These are phyloP conservation scores for Parapristionchus giblindavisi DNA, from an alignment of 2,888 invertebrate genomes.

Conservation along the genomic window DNA sequence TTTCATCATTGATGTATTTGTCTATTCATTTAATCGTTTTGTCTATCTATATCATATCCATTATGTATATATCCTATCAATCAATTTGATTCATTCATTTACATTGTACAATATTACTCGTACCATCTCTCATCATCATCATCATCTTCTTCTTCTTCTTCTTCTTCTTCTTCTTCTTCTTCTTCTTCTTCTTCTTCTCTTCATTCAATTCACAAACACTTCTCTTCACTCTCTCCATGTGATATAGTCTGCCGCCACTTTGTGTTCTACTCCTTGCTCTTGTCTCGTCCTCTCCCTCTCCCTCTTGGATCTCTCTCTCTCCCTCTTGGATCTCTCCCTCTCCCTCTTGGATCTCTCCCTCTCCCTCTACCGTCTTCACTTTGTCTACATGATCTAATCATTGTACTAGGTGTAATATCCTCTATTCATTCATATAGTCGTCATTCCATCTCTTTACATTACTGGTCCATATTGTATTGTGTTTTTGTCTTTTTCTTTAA, in stretches of 20 bases:
- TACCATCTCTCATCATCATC: slow-evolving; percentile 31
- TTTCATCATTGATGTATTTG: too few relatives aligned
- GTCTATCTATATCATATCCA: too few relatives aligned
- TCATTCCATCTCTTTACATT: too few relatives aligned
- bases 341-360: slow-evolving; percentile 4
- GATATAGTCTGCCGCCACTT: neutral
- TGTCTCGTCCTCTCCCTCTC: neutral
- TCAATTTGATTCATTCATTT: slow-evolving; percentile 4
- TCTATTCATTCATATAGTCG: too few relatives aligned
- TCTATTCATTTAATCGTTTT: too few relatives aligned
- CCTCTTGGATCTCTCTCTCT: neutral
- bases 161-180: slow-evolving; percentile 27
- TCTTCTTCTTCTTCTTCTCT: slow-evolving; percentile 16
- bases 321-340: slow-evolving; percentile 23
- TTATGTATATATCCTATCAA: too few relatives aligned
- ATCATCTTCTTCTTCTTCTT: slow-evolving; percentile 22
- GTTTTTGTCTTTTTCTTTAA: too few relatives aligned
- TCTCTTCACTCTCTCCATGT: slow-evolving; percentile 1
- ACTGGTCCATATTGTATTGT: too few relatives aligned
- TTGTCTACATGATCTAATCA: too few relatives aligned
- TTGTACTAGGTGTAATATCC: too few relatives aligned
- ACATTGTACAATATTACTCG: slow-evolving; percentile 13
- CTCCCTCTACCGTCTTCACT: slow-evolving; percentile 33
- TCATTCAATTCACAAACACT: slow-evolving; percentile 27
- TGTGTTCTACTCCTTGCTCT: slow-evolving; percentile 15